Evolutionary conservation across 2,113 vertebrate species (phyloP), one percentile per base, ranked within the genome.

Genomic region (Phoxinus phoxinus): DNA sequence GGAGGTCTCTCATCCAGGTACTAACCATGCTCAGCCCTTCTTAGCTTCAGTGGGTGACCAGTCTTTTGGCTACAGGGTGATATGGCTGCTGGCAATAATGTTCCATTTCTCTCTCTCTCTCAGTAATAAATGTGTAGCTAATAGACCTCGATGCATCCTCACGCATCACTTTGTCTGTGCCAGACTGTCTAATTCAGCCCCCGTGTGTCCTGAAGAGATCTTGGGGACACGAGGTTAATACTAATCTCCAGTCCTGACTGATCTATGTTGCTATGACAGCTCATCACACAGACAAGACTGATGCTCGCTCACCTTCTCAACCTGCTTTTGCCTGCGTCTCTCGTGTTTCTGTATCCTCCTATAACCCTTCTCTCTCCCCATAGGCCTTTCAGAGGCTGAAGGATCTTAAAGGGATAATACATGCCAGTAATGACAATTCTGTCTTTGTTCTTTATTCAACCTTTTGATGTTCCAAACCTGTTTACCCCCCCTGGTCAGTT

Each of bases 291-390:
- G 67, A 3, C 19, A 71, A 75, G 53, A 25, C 79, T 25, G 59
- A 81, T 37, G 67, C 41, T 82, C 78, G 58, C 74, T 87, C 79
- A 88, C 85, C 41, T 72, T 44, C 56, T 56, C 61, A 48, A 77
- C 30, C 73, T 84, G 72, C 44, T 63, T 72, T 48, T 35, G 25
- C 25, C 77, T 23, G 37, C 17, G 17, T 41, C 0, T 67, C 27
- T 58, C 61, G 0, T 65, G 63, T 65, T 61, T n/a, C 37, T 30
- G 17, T 56, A 13, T 85, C 84, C n/a, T 51, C 44, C 35, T 75
- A 21, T 71, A 48, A 63, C 27, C 37, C 41, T 23, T 51, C 17
- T 81, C 23, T 81, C 46, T 67, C 25, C 32, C 32, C 32, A 37
- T 17, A 27, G 35, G 32, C 25, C 7, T 48, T 67, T 81, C 11